phyloP scores from a whole-genome alignment of 2,888 invertebrate species.

The Philereme transversata region DNA sequence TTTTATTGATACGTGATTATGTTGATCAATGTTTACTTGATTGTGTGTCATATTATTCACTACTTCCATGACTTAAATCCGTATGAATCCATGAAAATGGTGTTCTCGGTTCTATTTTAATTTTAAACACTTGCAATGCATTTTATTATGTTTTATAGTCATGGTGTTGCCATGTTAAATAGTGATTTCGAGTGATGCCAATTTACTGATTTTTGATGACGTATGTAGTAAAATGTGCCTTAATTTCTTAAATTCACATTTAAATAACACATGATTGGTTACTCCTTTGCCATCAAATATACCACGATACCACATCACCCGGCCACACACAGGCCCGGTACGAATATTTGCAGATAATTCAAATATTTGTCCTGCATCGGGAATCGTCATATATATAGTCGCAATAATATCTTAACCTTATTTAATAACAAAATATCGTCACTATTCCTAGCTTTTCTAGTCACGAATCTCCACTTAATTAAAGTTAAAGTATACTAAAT shows the following conservation, averaged over 20 bases:
- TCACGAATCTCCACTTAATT: slow-evolving; percentile 46
- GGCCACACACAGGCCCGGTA: no score
- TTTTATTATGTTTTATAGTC: slow-evolving; percentile 26
- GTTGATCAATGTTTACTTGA: background rate
- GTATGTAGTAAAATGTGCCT: slow-evolving; percentile 56
- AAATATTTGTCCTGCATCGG: no score
- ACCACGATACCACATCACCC: no score
- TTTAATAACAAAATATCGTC: slow-evolving; percentile 2
- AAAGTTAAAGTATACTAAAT: no score
- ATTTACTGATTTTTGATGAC: slow-evolving; percentile 59
- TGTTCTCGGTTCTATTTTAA: background rate
- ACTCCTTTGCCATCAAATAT: no score
- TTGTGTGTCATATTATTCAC: no score
- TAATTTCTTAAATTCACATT: slow-evolving; percentile 31
- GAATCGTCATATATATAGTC: no score
- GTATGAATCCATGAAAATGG: no score
- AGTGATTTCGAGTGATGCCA: slow-evolving; percentile 66
- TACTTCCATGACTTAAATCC: no score
- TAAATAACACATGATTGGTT: background rate
- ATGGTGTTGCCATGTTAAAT: slow-evolving; percentile 63
- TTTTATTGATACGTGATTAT: background rate
- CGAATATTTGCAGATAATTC: no score
- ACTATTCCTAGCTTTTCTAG: slow-evolving; percentile 58
- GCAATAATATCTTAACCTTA: no score
- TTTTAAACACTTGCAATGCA: background rate